Conservation (phyloP, 2,797 vertebrate species). For the Benthosema pterotum region DNA sequence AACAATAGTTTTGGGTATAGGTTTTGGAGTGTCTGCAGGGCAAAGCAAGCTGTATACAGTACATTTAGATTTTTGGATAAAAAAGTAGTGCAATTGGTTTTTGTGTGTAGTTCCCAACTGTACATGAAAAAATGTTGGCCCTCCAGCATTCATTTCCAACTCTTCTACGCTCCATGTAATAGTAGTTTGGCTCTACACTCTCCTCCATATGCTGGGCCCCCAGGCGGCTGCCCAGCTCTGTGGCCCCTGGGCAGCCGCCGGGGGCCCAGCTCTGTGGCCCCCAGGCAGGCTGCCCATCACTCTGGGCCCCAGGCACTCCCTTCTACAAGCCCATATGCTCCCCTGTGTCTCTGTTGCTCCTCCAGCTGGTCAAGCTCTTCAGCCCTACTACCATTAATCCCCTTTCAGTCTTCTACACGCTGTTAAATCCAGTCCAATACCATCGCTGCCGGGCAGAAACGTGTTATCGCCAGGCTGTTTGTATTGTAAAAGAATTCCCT, state of each 20-base stretch:
- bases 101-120: neutral
- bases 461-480: too few species aligned
- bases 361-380: constrained; percentile 22
- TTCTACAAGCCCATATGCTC: constrained; percentile 1
- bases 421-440: too few species aligned
- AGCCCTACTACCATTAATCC: constrained; percentile 2
- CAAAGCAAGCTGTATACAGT: too few species aligned
- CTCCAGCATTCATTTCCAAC: neutral
- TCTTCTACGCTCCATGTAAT: neutral
- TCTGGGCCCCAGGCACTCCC: constrained; percentile 6
- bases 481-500: too few species aligned
- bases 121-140: too few species aligned
- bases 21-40: too few species aligned
- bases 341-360: neutral
- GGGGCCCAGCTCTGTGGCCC: too few species aligned
- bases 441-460: too few species aligned
- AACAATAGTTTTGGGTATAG: too few species aligned
- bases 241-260: neutral
- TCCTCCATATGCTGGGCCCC: constrained; percentile 24
- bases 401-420: neutral
- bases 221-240: too few species aligned
- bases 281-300: constrained; percentile 5
- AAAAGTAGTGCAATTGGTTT: neutral
- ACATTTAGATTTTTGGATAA: too few species aligned
- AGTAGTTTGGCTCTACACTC: constrained; percentile 1